Evolutionary conservation across 2,888 invertebrate genomes (phyloP), one percentile per base, ranked within the genome.

Genomic region (Troglohyphantes excavatus): DNA sequence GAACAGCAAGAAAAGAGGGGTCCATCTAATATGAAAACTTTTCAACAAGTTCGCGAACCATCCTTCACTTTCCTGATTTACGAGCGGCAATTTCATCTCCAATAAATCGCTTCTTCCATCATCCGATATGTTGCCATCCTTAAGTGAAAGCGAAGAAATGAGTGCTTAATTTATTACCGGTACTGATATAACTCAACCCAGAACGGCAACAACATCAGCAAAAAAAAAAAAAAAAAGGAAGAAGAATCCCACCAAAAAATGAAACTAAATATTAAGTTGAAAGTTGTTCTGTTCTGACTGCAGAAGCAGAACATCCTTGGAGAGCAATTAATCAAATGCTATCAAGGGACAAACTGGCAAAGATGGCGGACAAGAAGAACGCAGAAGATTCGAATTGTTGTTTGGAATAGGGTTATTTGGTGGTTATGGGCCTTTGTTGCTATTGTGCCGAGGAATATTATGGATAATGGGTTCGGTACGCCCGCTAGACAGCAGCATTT

Each of bases 151-250:
- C 59, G 39, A 72, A 82, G 70, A 82, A 82, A 82, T 82, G 68
- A 82, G 29, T 17, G 61, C 82, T 72, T 82, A 82, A 82, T 82
- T 82, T 82, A 82, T 82, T 82, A 82, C 39, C 21, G 53, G 46
- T 29, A 7, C 13, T 19, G 53, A 59, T 26, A 43, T 26, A 53
- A 53, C 53, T 53, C 53, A 53, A 11, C 65, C 23, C 65, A 19
- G 63, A 17, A 2, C 17, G 7, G 13, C 59, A 39, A 17, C 21
- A n/a, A n/a, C n/a, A n/a, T n/a, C n/a, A n/a, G 39, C 29, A 33
- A 11, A 59, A 19, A 19, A 19, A 19, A 21, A 13, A 23, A 61
- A 78, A 2, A n/a, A 13, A 46, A 23, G 27, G 19, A 59, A 23
- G n/a, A 23, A 9, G 5, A 26, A n/a, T 9, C 26, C 29, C 39